Evolutionary conservation across 2,888 invertebrate species (phyloP).

Genomic region (Agonopterix alstromeriana): DNA sequence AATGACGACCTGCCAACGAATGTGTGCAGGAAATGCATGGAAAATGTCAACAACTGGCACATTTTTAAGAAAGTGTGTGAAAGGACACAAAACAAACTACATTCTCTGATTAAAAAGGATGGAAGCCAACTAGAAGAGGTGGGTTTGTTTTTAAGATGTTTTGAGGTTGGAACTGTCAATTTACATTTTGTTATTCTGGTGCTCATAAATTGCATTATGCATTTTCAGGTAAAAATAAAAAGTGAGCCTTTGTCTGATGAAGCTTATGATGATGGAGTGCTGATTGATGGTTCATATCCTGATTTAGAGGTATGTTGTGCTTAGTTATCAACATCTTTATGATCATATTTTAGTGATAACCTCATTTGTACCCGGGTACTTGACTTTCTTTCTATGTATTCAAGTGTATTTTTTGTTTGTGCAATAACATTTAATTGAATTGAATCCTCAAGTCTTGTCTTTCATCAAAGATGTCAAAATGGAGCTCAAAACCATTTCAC

Average conservation of each 20-base stretch:
- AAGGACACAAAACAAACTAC: constrained; percentile 80
- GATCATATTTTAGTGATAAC: neutral
- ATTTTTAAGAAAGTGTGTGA: constrained; percentile 80
- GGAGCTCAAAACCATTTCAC: constrained; percentile 13
- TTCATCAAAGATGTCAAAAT: neutral
- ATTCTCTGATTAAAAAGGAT: constrained; percentile 74
- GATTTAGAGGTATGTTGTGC: constrained; percentile 60
- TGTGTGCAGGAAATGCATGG: constrained; percentile 80
- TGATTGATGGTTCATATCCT: constrained; percentile 67
- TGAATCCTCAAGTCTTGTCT: neutral
- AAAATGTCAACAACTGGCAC: constrained; percentile 81
- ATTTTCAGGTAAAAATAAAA: constrained; percentile 75
- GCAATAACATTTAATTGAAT: too few relatives aligned
- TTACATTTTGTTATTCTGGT: constrained; percentile 22
- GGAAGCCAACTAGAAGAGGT: constrained; percentile 74
- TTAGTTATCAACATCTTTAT: neutral
- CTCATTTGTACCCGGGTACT: neutral
- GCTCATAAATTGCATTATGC: constrained; percentile 38
- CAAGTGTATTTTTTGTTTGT: neutral
- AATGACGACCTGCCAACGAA: constrained; percentile 80
- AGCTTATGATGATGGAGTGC: constrained; percentile 71
- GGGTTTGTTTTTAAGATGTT: constrained; percentile 44
- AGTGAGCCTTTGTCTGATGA: constrained; percentile 76
- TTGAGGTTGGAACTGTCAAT: constrained; percentile 51
- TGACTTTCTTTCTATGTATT: too few relatives aligned